Evolutionary conservation across 2,797 vertebrate species (phyloP).

Genomic region (Xiphophorus birchmanni): DNA sequence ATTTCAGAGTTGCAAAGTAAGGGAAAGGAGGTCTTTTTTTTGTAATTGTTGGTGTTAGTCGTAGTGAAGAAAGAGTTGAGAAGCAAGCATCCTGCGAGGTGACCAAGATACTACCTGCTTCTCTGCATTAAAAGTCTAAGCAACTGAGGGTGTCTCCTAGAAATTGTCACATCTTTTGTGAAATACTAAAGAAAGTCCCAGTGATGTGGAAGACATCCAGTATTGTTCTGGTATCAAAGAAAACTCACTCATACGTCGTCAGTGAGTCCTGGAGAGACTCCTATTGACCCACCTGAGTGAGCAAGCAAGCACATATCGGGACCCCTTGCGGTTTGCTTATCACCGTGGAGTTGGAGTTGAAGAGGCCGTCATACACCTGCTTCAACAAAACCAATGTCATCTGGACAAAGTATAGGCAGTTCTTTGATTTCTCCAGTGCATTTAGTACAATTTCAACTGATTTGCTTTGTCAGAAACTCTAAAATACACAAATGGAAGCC

Average conservation of each 20-base stretch:
- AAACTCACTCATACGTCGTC: not conserved
- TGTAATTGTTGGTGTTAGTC: not conserved
- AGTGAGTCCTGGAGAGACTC: not conserved
- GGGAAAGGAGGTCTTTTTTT: not conserved
- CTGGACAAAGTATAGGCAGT: too few relatives aligned
- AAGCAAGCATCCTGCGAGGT: not conserved
- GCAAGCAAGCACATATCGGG: not conserved
- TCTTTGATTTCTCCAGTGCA: too few relatives aligned
- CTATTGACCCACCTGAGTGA: not conserved
- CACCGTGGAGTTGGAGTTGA: too few relatives aligned
- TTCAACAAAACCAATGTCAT: too few relatives aligned
- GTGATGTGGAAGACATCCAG: not conserved
- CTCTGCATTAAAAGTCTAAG: not conserved
- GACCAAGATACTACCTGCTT: not conserved
- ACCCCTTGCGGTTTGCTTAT: too few relatives aligned
- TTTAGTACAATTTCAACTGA: too few relatives aligned
- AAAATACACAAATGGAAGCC: too few relatives aligned
- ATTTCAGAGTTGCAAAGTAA: not conserved
- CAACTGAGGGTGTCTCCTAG: too few relatives aligned
- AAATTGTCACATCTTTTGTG: too few relatives aligned
- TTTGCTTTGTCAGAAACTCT: too few relatives aligned
- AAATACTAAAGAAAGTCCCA: not conserved
- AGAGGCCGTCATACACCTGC: too few relatives aligned
- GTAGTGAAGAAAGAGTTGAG: not conserved
- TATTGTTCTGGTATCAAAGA: not conserved